Base-by-base conservation (phyloP, 2,113 vertebrate genomes). In the Seriola dumerili region DNA sequence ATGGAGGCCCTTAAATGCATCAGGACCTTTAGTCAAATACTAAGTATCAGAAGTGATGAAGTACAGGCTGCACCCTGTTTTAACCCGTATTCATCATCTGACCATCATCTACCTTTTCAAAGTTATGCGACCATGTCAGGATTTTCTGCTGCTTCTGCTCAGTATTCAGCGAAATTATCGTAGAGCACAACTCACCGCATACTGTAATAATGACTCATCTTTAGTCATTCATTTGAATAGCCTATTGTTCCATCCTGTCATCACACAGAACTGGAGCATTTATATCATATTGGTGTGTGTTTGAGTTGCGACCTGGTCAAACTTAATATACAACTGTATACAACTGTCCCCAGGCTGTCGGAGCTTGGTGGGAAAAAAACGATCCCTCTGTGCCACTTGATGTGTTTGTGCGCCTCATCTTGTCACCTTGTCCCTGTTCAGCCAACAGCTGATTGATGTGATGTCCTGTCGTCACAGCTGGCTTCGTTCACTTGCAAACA, bases 381-480 rank as follows among this genome's bases (percentile, higher is more conserved):
- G 12, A 82, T 65, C 57, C 38, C 44, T 48, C 55, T 21, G 11
- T 29, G 19, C 52, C 52, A 36, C 66, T 62, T 32, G 29, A 44
- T 81, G 75, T 50, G 29, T 29, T 29, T 14, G 50, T 0, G 10
- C 3, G 48, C 34, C 40, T n/a, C 13, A 17, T 62, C 54, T 50
- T 54, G 32, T 85, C 57, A 13, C 52, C 48, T 32, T 66, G 29
- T 87, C 67, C 19, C 12, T 5, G 19, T 81, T 59, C 48, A 34
- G 54, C 63, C 29, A 62, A 46, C 78, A 63, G 65, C 62, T 78
- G 84, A 83, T 83, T 80, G 75, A 72, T 78, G 76, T 55, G 64
- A 66, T 79, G 67, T 80, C 84, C 79, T 69, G 91, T 65, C 19
- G 72, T 84, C 68, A 63, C 14, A 8, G 52, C 78, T 17, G 58